Evolutionary conservation across 2,797 vertebrate genomes (phyloP).

Genomic region (Typhlichthys subterraneus): DNA sequence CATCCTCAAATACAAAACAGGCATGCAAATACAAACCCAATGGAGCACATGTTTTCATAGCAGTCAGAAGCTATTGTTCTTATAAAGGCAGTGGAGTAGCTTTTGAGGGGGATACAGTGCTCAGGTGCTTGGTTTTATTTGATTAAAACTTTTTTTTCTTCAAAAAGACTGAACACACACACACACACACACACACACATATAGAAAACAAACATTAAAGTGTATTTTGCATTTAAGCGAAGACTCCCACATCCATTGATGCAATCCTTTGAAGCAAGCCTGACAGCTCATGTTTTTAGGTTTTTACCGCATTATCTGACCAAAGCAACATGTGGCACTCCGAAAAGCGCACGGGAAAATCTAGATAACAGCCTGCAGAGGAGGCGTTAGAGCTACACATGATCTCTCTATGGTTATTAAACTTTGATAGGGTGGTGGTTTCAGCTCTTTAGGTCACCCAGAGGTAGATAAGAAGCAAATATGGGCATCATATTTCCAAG

Average conservation of each 20-base stretch:
- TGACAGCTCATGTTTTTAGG: conserved; percentile 24
- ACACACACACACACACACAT: conserved; percentile 1
- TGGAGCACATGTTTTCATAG: conserved; percentile 64
- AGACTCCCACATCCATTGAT: conserved; percentile 34
- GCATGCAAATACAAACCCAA: conserved; percentile 62
- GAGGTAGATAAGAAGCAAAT: conserved; percentile 55
- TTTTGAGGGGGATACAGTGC: conserved; percentile 11
- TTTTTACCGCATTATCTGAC: conserved; percentile 27
- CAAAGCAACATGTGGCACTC: conserved; percentile 33
- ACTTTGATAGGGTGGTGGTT: conserved; percentile 57
- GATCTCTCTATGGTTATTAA: conserved; percentile 66
- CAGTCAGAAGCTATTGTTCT: conserved; percentile 46
- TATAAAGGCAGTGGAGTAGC: conserved; percentile 17
- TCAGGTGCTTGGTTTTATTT: conserved; percentile 35
- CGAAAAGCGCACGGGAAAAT: conserved; percentile 35
- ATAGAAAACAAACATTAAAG: conserved; percentile 13
- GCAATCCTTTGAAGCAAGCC: conserved; percentile 23
- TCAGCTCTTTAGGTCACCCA: conserved; percentile 38
- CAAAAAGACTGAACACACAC: background rate
- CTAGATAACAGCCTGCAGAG: conserved; percentile 55
- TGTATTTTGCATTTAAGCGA: conserved; percentile 24
- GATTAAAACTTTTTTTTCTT: background rate
- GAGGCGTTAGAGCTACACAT: conserved; percentile 48
- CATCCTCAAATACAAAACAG: conserved; percentile 74
- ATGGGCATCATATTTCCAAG: conserved; percentile 66